phyloP scores from a whole-genome alignment of 1,140 invertebrate species.

The Diuraphis noxia region DNA sequence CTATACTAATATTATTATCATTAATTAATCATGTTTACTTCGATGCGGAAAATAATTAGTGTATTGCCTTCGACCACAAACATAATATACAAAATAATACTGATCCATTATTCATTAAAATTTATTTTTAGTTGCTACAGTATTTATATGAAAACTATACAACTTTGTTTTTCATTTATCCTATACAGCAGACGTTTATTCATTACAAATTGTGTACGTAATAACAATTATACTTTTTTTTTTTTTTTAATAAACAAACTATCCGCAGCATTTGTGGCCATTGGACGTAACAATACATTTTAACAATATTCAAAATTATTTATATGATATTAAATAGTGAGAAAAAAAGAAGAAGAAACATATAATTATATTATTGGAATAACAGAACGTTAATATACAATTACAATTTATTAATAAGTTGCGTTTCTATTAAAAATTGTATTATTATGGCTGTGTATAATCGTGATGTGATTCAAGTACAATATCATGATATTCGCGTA shows the following conservation, averaged over 20 bases:
- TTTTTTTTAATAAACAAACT: too few species aligned
- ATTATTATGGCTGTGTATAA: too few species aligned
- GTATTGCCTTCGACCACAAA: not conserved
- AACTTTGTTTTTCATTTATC: not conserved
- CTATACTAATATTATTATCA: not conserved
- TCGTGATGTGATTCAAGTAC: not conserved
- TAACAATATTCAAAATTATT: too few species aligned
- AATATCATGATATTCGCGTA: not conserved
- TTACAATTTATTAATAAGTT: too few species aligned
- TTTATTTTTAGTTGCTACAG: not conserved
- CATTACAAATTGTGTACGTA: not conserved
- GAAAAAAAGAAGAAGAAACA: too few species aligned
- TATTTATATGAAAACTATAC: not conserved
- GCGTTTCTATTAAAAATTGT: too few species aligned
- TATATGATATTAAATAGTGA: too few species aligned
- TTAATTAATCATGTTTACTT: not conserved
- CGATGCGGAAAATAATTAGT: not conserved
- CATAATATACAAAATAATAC: not conserved
- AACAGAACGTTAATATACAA: too few species aligned
- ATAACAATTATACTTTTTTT: too few species aligned
- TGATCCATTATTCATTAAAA: not conserved
- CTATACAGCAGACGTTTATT: not conserved
- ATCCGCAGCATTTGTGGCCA: too few species aligned
- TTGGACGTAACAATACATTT: too few species aligned
- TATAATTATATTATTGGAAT: too few species aligned